Evolutionary conservation across 2,797 vertebrate species (phyloP).

Genomic region (Microtus obscurus): DNA sequence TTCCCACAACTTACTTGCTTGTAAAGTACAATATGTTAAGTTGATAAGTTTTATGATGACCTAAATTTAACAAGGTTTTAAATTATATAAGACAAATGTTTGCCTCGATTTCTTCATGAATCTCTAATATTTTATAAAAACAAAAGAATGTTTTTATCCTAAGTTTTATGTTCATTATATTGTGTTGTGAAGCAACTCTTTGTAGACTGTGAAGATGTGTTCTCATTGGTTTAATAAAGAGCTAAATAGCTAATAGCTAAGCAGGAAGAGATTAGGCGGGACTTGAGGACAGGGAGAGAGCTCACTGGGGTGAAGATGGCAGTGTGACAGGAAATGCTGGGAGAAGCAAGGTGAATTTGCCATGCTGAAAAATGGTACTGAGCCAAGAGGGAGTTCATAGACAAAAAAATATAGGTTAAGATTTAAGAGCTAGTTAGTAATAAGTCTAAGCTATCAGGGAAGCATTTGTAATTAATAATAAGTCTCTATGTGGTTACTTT

Average conservation of each 20-base stretch:
- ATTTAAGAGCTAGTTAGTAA: neutral
- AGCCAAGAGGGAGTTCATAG: neutral
- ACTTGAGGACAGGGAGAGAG: neutral
- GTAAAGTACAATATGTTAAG: neutral
- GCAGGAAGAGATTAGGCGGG: neutral
- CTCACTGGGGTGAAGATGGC: neutral
- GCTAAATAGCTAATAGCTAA: neutral
- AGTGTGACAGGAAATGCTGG: neutral
- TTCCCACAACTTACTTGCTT: neutral
- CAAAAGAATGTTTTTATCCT: neutral
- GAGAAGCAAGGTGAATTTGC: neutral
- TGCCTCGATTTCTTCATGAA: neutral
- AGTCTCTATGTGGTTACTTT: neutral
- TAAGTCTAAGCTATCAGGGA: neutral
- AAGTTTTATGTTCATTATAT: neutral
- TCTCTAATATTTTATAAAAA: neutral
- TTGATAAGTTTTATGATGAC: neutral
- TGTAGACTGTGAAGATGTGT: neutral
- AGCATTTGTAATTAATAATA: neutral
- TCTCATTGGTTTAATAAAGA: neutral
- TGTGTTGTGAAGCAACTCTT: neutral
- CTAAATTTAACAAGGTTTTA: neutral
- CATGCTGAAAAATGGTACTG: neutral
- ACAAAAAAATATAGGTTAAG: neutral
- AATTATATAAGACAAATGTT: neutral